Percentiles rank a stretch among this genome's conserved stretches.
Evolutionary conservation across 2,888 invertebrate genomes (phyloP).

Genomic region (Acronicta aceris): DNA sequence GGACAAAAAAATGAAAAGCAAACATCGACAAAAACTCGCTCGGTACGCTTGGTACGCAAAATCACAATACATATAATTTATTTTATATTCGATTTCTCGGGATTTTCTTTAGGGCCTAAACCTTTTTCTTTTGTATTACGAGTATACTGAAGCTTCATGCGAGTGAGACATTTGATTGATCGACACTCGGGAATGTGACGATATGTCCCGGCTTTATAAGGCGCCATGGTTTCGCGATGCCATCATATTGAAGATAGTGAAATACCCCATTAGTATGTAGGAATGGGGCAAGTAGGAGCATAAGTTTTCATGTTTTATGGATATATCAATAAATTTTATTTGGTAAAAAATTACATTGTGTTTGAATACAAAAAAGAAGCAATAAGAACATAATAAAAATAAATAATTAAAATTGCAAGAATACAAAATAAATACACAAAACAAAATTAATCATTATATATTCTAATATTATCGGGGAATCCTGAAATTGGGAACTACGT

Average conservation of each 20-base stretch:
- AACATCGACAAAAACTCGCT: background rate
- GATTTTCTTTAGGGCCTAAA: background rate
- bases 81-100: background rate
- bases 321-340: no score
- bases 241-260: constrained; percentile 44
- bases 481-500: no score
- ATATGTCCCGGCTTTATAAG: constrained; percentile 21
- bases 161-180: constrained; percentile 7
- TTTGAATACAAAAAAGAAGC: no score
- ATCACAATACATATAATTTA: background rate
- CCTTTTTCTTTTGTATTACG: background rate
- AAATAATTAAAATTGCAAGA: no score
- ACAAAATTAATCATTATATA: no score
- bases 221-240: constrained; percentile 8
- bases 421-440: no score
- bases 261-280: constrained; percentile 37
- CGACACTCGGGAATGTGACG: constrained; percentile 12
- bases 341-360: no score
- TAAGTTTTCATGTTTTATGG: constrained; percentile 26
- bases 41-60: background rate
- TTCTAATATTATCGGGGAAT: no score
- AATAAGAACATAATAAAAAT: no score
- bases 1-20: constrained; percentile 12
- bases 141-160: background rate
- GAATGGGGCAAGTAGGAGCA: constrained; percentile 28